Evolutionary conservation across 2,888 invertebrate genomes (phyloP), one percentile per base, ranked within the genome.

Genomic region (Ennomos erosarius): DNA sequence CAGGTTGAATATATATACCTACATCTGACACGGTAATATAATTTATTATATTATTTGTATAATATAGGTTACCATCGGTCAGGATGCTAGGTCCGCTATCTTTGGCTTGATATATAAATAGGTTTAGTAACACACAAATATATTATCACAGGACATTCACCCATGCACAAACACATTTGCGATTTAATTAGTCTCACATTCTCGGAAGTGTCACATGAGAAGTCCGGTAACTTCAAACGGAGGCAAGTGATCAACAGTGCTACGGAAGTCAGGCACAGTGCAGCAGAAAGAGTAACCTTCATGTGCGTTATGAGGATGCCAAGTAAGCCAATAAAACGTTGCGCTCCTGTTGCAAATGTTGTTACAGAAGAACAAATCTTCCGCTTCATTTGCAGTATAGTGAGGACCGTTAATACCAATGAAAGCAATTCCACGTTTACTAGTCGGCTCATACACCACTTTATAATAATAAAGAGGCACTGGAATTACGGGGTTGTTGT

Each of bases 391-490:
- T 1, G 33, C 9, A 0, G 77, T 74, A 33, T 85, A 85, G 70
- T 93, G 92, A 0, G 95, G 95, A 76, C 95, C 94, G 72, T 95
- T 95, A 8, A 94, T 89, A 0, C 94, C 94, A 10, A 95, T 71
- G 69, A 95, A 93, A 0, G 92, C 95, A 1, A 93, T 84, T 0
- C 94, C 95, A 13, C 84, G 80, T 37, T 85, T 81, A 0, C 78
- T 77, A 1, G 58, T 63, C 2, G 92, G 88, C 56, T 95, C 93
- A 69, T 94, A 94, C 0, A 95, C 89, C 0, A 95, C 92, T 67
- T 92, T 93, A 62, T 91, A 93, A 67, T 75, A 92, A 72, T 90
- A 93, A 55, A 84, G 71, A 1, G 93, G 93, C 0, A 92, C 85
- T 4, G 91, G 90, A 39, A 93, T 87, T 9, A 85, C 83, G 0